phyloP scores from a whole-genome alignment of 92 coral and sea anemone species.

The Paramuricea clavata region DNA sequence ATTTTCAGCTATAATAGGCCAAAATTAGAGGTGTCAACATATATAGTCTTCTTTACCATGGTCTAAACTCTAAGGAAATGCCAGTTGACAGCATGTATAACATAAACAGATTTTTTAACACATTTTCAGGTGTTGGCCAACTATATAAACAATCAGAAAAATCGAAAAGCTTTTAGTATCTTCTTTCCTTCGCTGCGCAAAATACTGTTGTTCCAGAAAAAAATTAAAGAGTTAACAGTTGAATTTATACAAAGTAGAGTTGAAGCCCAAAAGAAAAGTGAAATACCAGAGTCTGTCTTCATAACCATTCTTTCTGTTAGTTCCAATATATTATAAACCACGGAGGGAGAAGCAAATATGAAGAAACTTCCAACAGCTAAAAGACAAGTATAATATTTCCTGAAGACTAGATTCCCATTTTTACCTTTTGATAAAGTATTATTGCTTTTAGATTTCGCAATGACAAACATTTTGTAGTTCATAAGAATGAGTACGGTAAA shows the following conservation, averaged over 20 bases:
- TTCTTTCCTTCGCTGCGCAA: background rate
- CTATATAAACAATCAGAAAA: no score
- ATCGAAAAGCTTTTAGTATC: background rate
- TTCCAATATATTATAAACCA: no score
- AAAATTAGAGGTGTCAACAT: no score
- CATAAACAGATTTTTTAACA: no score
- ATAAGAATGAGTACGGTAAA: background rate
- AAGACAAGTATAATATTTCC: background rate
- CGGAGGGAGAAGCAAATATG: background rate
- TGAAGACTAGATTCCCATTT: background rate
- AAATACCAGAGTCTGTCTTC: background rate
- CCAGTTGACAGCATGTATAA: no score
- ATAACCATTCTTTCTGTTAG: background rate
- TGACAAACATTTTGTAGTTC: background rate
- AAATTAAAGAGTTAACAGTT: background rate
- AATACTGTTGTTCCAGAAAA: no score
- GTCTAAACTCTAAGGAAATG: no score
- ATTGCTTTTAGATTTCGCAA: background rate
- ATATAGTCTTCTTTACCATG: no score
- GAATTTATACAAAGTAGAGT: background rate
- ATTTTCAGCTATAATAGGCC: no score
- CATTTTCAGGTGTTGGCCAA: no score
- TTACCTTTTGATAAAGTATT: background rate
- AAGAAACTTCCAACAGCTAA: background rate
- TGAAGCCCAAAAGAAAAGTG: background rate